Percentiles rank a stretch among this genome's conserved stretches.
phyloP scores from a whole-genome alignment of 64 coral and sea anemone genomes.

The Anthopleura sola region DNA sequence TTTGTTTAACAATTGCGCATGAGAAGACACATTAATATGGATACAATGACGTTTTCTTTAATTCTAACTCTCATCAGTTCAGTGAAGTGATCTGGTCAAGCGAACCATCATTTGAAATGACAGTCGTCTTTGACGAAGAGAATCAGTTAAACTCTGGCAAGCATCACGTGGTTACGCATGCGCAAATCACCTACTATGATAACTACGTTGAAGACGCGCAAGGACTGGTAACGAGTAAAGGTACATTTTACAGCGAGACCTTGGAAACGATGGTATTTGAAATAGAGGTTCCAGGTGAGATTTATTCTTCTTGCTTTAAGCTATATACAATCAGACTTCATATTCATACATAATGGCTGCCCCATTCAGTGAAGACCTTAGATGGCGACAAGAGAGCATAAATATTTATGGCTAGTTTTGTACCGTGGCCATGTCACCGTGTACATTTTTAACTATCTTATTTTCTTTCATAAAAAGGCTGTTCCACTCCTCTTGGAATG shows the following conservation, averaged over 20 bases:
- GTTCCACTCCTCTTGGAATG: constrained; percentile 54
- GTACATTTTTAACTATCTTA: neutral
- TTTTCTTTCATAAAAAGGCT: constrained; percentile 23
- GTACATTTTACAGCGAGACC: constrained; percentile 22
- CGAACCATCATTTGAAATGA: constrained; percentile 41
- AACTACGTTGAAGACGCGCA: constrained; percentile 37
- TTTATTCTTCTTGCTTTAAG: neutral
- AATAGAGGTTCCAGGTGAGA: constrained; percentile 70
- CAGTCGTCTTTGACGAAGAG: constrained; percentile 60
- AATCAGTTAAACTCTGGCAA: constrained; percentile 35
- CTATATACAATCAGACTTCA: too few relatives aligned
- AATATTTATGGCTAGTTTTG: too few relatives aligned
- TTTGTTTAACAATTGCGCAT: neutral
- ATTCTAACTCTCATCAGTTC: constrained; percentile 16
- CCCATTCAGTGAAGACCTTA: too few relatives aligned
- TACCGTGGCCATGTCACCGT: neutral
- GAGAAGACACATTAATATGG: too few relatives aligned
- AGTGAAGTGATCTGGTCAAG: constrained; percentile 35
- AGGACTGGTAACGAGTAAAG: constrained; percentile 40
- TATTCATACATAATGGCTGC: too few relatives aligned
- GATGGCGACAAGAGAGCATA: too few relatives aligned
- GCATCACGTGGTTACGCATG: constrained; percentile 63
- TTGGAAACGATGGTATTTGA: constrained; percentile 39
- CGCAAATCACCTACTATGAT: constrained; percentile 67
- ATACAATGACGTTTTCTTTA: too few relatives aligned